These are phyloP conservation scores for Pollachius pollachius DNA, from an alignment of 2,113 vertebrate genomes.

Conservation along the genomic window DNA sequence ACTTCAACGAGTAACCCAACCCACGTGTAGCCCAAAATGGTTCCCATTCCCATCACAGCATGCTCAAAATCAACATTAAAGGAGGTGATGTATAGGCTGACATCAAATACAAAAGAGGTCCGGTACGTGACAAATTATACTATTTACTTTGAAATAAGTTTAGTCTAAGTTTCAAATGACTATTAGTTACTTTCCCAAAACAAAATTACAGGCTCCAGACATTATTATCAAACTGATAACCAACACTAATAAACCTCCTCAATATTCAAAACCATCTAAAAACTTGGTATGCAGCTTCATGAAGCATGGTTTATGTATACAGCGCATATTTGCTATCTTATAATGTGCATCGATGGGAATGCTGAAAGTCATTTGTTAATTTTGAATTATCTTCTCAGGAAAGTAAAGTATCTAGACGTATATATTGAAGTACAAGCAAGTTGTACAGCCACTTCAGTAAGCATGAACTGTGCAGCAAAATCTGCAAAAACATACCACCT, in stretches of 20 bases:
- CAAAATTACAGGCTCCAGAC: too few species aligned
- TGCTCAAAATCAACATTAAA: neutral
- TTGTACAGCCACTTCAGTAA: too few species aligned
- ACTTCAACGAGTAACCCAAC: neutral
- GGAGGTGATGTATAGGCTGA: neutral
- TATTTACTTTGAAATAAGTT: neutral
- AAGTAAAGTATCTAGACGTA: slow-evolving; percentile 45
- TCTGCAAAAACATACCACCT: too few species aligned
- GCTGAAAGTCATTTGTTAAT: slow-evolving; percentile 8
- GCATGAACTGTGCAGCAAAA: too few species aligned
- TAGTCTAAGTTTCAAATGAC: too few species aligned
- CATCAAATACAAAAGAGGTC: neutral
- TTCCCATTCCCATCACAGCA: neutral
- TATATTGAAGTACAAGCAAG: slow-evolving; percentile 11
- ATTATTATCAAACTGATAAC: too few species aligned
- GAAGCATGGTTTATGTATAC: neutral
- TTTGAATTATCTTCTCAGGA: slow-evolving; percentile 71
- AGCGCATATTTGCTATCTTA: neutral
- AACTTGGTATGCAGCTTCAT: too few species aligned
- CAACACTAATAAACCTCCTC: too few species aligned
- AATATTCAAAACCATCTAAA: too few species aligned
- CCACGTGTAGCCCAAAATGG: neutral
- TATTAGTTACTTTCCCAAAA: too few species aligned
- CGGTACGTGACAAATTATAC: neutral
- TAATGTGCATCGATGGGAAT: slow-evolving; percentile 13